Evolutionary conservation across 2,797 vertebrate species (phyloP).

Genomic region (Anabacerthia variegaticeps): DNA sequence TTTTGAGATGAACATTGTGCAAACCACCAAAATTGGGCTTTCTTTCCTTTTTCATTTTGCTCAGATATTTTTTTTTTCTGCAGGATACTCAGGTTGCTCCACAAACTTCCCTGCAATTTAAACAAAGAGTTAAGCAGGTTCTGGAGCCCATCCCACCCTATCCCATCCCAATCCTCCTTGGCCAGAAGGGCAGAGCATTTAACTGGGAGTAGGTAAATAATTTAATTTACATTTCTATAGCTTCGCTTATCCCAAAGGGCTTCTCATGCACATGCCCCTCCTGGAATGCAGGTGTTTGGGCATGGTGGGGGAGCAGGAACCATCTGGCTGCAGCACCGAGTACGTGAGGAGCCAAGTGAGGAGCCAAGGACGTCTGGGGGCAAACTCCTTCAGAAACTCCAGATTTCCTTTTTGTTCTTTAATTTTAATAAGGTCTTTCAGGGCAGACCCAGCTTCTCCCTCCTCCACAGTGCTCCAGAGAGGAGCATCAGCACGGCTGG

Average conservation of each 20-base stretch:
- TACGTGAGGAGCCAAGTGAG: slow-evolving; percentile 8
- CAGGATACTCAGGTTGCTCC: not conserved
- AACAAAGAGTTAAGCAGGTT: not conserved
- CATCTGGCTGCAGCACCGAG: slow-evolving; percentile 16
- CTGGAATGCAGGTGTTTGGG: slow-evolving; percentile 39
- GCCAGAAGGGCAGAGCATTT: slow-evolving; percentile 55
- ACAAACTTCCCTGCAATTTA: not conserved
- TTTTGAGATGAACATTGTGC: not conserved
- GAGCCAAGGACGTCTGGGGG: slow-evolving; percentile 25
- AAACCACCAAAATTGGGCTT: not conserved
- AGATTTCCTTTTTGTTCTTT: fast-evolving
- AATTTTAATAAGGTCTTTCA: not conserved
- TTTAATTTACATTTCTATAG: slow-evolving; percentile 61
- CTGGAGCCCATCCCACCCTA: not conserved
- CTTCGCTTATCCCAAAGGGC: slow-evolving; percentile 11
- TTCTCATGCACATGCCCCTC: slow-evolving; percentile 7
- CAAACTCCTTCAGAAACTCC: not conserved
- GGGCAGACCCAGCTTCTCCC: not conserved
- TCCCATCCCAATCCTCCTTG: slow-evolving; percentile 9
- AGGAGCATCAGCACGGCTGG: fast-evolving
- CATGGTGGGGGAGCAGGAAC: not conserved
- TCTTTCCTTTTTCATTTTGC: too few relatives aligned
- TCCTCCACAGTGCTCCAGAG: fast-evolving
- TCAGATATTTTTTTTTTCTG: not conserved
- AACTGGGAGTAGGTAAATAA: slow-evolving; percentile 42